A percentile compares a stretch with the other conserved stretches of the same genome.
phyloP scores from a whole-genome alignment of 2,888 invertebrate species.

The Uloborus plumipes region DNA sequence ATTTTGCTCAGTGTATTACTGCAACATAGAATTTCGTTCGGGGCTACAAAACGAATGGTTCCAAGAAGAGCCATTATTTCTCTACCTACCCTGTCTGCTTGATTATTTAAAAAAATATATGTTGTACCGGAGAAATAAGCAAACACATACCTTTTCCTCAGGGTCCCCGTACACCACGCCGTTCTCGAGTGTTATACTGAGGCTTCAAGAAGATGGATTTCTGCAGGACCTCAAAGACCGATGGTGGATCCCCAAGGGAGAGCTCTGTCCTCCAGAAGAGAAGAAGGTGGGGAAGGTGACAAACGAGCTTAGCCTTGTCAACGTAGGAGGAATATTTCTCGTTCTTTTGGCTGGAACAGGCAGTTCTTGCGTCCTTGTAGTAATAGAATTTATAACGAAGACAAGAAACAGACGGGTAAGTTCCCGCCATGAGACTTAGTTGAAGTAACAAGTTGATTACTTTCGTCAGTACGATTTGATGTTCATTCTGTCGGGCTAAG shows the following conservation, averaged over 20 bases:
- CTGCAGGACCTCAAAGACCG: slow-evolving; percentile 79
- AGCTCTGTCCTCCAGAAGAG: slow-evolving; percentile 66
- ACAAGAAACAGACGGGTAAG: slow-evolving; percentile 75
- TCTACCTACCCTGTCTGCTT: too few relatives aligned
- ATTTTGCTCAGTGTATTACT: too few relatives aligned
- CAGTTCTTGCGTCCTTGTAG: slow-evolving; percentile 91
- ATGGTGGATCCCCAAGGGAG: slow-evolving; percentile 98
- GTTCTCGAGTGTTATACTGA: slow-evolving; percentile 93
- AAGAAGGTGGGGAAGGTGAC: slow-evolving; percentile 69
- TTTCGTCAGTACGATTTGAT: background rate
- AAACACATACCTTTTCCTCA: slow-evolving; percentile 70
- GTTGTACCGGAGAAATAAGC: too few relatives aligned
- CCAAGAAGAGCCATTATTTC: too few relatives aligned
- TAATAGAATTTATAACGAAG: slow-evolving; percentile 96
- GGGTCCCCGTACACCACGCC: slow-evolving; percentile 95
- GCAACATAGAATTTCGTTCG: too few relatives aligned
- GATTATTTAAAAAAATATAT: too few relatives aligned
- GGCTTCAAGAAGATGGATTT: slow-evolving; percentile 95
- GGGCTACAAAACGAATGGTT: too few relatives aligned
- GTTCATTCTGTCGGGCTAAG: too few relatives aligned
- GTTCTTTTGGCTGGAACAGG: slow-evolving; percentile 94
- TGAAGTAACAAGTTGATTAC: background rate
- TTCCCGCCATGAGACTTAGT: background rate
- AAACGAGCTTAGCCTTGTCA: slow-evolving; percentile 84
- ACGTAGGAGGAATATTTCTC: slow-evolving; percentile 96